phyloP scores from a whole-genome alignment of 2,888 invertebrate species.

The Eupithecia abbreviata region DNA sequence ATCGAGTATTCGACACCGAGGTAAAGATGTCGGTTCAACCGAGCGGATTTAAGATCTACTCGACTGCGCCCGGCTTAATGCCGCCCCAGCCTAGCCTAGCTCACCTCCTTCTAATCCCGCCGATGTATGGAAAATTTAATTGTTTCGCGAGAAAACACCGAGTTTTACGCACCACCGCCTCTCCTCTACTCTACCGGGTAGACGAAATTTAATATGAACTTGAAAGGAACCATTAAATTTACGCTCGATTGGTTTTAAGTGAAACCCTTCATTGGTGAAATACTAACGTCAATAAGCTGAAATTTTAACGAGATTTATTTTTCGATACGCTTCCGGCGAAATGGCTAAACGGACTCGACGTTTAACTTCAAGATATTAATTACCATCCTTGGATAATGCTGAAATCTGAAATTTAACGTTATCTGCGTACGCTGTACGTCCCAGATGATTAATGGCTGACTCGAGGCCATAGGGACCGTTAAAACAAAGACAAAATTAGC shows the following conservation, averaged over 20 bases:
- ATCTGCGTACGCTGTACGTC: slow-evolving; percentile 48
- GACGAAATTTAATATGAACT: slow-evolving; percentile 75
- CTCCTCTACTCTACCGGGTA: slow-evolving; percentile 64
- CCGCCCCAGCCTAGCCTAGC: slow-evolving; percentile 54
- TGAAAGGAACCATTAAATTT: slow-evolving; percentile 81
- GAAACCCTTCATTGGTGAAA: slow-evolving; percentile 77
- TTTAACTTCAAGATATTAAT: slow-evolving; percentile 14
- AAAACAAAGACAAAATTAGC: slow-evolving; percentile 64
- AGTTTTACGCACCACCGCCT: slow-evolving; percentile 68
- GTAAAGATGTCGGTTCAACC: slow-evolving; percentile 69
- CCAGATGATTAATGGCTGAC: slow-evolving; percentile 60
- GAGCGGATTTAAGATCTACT: slow-evolving; percentile 73
- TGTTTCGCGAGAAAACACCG: slow-evolving; percentile 76
- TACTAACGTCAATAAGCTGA: slow-evolving; percentile 69
- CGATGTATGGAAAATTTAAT: slow-evolving; percentile 79
- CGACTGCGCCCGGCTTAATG: slow-evolving; percentile 63
- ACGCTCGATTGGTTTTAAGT: slow-evolving; percentile 74
- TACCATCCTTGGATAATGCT: slow-evolving; percentile 4
- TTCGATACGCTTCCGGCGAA: slow-evolving; percentile 6
- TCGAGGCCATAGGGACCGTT: slow-evolving; percentile 52
- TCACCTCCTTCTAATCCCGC: slow-evolving; percentile 65
- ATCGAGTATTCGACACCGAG: slow-evolving; percentile 68
- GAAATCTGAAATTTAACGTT: slow-evolving; percentile 17
- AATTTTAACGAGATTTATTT: slow-evolving; percentile 22
- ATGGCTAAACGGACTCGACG: slow-evolving; percentile 11